Evolutionary conservation across 2,888 invertebrate species (phyloP), one percentile per base, ranked within the genome.

Genomic region (Epirrhoe alternata): DNA sequence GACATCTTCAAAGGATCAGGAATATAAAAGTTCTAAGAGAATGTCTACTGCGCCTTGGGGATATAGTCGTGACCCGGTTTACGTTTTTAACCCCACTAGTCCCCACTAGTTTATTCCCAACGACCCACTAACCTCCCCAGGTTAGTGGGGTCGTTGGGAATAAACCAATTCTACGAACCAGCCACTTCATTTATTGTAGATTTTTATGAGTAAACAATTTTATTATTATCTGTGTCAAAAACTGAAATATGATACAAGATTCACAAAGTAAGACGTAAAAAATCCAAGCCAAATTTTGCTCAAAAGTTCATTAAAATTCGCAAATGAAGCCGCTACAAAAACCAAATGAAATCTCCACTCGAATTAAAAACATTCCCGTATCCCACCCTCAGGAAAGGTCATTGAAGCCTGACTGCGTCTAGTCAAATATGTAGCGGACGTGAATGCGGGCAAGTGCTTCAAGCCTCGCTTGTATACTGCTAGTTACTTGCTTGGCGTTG

Each of bases 351-450:
- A 49, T 42, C 47, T 60, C 62, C 60, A 16, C 33, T 61, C 33
- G 54, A 61, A 64, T 64, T 61, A 68, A 61, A 65, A 64, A 64
- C 53, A 55, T 60, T 42, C 55, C 45, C 54, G 50, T 42, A 57
- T 50, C 58, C 30, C 47, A 52, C 10, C 51, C 53, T 61, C 65
- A 65, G 64, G 58, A 64, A 61, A 68, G 60, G 64, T 69, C 65
- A 70, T 68, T 72, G 68, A 64, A 70, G 67, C 64, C 49, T n/a
- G 55, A 50, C 64, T 57, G 61, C 52, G 63, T 68, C 70, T 70
- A 70, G 71, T 71, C 69, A 73, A 73, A 73, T 71, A 73, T 73
- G 71, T 69, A 73, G 70, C 63, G 47, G 64, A 66, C 62, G 60
- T 62, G 66, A 70, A 73, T 73, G 68, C 69, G 69, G 64, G 68